Percentiles rank a stretch among this genome's conserved stretches.
These are phyloP conservation scores for Carassius carassius DNA, from an alignment of 2,113 vertebrate genomes.

Conservation along the genomic window DNA sequence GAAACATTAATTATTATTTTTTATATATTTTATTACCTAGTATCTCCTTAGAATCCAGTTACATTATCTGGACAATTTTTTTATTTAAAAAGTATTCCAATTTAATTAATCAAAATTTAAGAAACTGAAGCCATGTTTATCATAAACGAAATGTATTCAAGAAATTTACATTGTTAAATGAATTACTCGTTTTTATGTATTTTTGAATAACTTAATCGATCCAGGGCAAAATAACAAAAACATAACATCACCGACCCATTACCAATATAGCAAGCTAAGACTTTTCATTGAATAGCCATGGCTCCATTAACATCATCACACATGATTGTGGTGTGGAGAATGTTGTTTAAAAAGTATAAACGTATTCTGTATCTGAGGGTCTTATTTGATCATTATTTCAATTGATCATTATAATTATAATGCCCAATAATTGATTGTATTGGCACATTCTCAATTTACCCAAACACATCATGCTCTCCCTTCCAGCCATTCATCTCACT, in stretches of 20 bases:
- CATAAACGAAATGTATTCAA: background rate
- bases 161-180: background rate
- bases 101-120: background rate
- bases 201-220: background rate
- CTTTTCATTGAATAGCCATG: background rate
- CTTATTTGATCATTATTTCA: background rate
- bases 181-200: background rate
- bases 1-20: too few relatives aligned
- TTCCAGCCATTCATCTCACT: conserved; percentile 26
- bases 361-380: background rate
- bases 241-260: background rate
- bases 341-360: background rate
- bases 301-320: background rate
- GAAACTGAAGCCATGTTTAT: background rate
- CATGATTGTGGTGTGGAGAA: background rate
- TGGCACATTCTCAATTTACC: background rate
- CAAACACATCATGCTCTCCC: conserved; percentile 7
- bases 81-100: background rate
- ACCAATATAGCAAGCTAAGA: background rate
- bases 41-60: background rate
- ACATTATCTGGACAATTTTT: background rate
- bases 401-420: background rate
- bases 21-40: background rate
- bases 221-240: background rate
- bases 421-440: background rate